Conservation (phyloP, 2,113 vertebrate species). For the Tragelaphus imberbis region DNA sequence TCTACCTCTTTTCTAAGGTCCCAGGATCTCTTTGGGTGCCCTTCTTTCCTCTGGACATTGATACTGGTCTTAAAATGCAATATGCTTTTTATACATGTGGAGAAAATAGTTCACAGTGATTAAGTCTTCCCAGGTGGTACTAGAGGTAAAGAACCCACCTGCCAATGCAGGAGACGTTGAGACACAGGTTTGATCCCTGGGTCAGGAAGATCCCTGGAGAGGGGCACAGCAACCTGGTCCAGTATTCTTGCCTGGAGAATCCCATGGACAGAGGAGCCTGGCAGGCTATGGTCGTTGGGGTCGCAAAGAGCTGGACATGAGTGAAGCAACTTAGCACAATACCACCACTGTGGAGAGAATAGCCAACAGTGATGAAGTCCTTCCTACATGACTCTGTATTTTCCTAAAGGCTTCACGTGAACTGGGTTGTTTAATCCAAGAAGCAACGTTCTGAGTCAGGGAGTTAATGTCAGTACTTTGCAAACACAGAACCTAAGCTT, state of each 20-base stretch:
- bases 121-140: not conserved
- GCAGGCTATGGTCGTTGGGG: not conserved
- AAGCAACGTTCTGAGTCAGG: not conserved
- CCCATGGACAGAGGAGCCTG: not conserved
- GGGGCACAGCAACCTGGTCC: not conserved
- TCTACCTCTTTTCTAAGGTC: not conserved
- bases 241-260: not conserved
- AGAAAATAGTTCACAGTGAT: not conserved
- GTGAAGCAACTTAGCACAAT: not conserved
- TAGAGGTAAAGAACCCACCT: not conserved
- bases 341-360: not conserved
- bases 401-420: not conserved
- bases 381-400: not conserved
- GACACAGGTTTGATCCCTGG: not conserved
- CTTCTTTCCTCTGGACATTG: not conserved
- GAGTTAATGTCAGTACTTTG: not conserved
- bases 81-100: no score
- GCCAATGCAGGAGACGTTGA: not conserved
- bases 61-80: accelerated
- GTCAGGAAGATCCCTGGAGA: not conserved
- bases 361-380: accelerated
- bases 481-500: not conserved
- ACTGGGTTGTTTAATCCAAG: no score
- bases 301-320: not conserved
- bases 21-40: not conserved